phyloP scores from a whole-genome alignment of 1,140 invertebrate species.

The Sweltsa coloradensis region DNA sequence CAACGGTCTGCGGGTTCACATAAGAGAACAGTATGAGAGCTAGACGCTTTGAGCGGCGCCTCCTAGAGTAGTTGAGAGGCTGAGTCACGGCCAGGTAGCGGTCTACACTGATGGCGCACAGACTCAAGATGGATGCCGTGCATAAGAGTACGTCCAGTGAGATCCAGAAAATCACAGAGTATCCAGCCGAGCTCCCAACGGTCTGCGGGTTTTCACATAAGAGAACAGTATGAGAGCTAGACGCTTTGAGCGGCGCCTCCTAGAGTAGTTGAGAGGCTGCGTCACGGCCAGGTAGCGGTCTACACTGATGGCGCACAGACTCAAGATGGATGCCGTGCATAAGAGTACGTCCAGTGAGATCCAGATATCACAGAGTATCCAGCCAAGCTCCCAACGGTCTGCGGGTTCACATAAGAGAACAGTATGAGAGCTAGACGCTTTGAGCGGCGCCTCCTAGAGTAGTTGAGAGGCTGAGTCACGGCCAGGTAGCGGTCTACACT shows the following conservation, averaged over 20 bases:
- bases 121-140: slow-evolving; percentile 67
- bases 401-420: too few species aligned
- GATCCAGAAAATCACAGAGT: slow-evolving; percentile 80
- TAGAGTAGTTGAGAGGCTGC: slow-evolving; percentile 67
- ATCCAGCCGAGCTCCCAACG: slow-evolving; percentile 66
- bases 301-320: slow-evolving; percentile 69
- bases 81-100: slow-evolving; percentile 78
- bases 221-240: slow-evolving; percentile 59
- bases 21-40: too few species aligned
- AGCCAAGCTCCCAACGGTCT: slow-evolving; percentile 69
- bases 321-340: slow-evolving; percentile 75
- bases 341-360: slow-evolving; percentile 85
- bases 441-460: slow-evolving; percentile 61
- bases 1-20: slow-evolving; percentile 61
- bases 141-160: slow-evolving; percentile 87
- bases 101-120: slow-evolving; percentile 77
- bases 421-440: slow-evolving; percentile 62
- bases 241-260: slow-evolving; percentile 60
- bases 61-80: slow-evolving; percentile 66
- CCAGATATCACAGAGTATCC: slow-evolving; percentile 75
- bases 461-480: slow-evolving; percentile 72
- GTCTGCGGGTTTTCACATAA: too few species aligned
- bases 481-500: slow-evolving; percentile 78
- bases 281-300: slow-evolving; percentile 83
- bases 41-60: slow-evolving; percentile 61